A percentile compares a stretch with the other conserved stretches of the same genome.
Evolutionary conservation across 2,113 vertebrate species (phyloP).

Genomic region (Pygoscelis adeliae): DNA sequence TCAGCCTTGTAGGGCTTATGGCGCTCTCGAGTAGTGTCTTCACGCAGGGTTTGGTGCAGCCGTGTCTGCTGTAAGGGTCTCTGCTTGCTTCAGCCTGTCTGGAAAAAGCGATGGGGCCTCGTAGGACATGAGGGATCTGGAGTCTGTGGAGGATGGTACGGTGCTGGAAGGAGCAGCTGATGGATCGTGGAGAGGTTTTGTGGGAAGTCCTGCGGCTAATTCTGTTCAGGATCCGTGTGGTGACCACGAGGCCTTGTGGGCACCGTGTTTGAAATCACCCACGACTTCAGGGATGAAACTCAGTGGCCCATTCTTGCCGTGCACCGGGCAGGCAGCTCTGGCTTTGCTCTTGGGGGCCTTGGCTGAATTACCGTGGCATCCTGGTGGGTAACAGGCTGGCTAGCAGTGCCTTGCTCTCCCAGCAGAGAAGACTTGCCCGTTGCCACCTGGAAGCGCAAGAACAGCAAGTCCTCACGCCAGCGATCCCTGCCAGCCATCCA

Average conservation of each 20-base stretch:
- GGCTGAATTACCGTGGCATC: neutral
- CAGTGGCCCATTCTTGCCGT: fast-evolving
- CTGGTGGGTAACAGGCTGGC: neutral
- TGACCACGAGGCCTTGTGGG: neutral
- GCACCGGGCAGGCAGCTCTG: neutral
- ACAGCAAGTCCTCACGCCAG: neutral
- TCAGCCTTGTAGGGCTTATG: fast-evolving
- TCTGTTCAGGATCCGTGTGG: fast-evolving
- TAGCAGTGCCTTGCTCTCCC: neutral
- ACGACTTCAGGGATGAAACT: neutral
- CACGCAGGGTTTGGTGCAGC: neutral
- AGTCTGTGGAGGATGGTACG: fast-evolving
- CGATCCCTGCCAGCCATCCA: fast-evolving
- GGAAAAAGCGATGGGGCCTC: neutral
- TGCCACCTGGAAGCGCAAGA: neutral
- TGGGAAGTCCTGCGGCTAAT: neutral
- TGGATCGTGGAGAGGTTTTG: neutral
- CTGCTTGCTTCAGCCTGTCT: neutral
- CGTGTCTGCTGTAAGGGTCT: fast-evolving
- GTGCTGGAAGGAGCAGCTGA: neutral
- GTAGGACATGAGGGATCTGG: neutral
- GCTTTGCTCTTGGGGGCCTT: neutral
- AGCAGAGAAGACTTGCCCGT: fast-evolving
- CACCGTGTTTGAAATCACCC: neutral
- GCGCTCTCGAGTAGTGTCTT: neutral